These are phyloP conservation scores for Sitobion miscanthi DNA, from an alignment of 1,140 invertebrate species.

Conservation along the genomic window DNA sequence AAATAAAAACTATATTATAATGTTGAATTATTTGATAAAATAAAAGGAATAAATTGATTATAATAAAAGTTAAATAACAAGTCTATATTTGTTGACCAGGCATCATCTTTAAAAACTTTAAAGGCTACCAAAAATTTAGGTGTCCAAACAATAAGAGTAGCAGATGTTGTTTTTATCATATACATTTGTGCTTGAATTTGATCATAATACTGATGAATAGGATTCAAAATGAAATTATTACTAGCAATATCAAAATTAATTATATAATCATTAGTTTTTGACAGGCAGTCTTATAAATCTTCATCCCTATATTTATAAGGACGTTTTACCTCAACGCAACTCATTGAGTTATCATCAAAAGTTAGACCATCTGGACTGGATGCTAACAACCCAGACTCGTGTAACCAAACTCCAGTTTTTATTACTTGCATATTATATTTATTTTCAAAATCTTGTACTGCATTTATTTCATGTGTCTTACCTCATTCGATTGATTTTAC, in stretches of 20 bases:
- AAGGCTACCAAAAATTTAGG: background rate
- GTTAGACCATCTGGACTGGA: background rate
- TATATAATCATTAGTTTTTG: background rate
- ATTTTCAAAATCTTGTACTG: background rate
- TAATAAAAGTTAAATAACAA: background rate
- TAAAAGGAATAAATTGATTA: background rate
- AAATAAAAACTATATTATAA: background rate
- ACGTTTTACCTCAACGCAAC: background rate
- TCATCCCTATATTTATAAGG: background rate
- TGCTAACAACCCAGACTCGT: background rate
- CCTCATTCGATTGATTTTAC: background rate
- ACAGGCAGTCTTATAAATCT: background rate
- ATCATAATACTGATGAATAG: too few relatives aligned
- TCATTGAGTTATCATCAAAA: background rate
- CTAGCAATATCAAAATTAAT: background rate
- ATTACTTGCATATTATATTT: background rate
- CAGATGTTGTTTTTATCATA: background rate
- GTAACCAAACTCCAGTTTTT: background rate
- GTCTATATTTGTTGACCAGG: background rate
- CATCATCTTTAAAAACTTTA: background rate
- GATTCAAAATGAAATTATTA: background rate
- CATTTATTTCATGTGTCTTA: too few relatives aligned
- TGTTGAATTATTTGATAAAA: background rate
- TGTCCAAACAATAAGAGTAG: background rate
- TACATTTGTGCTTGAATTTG: too few relatives aligned